Conservation (phyloP, 2,888 invertebrate species). For the Lycaena phlaeas region DNA sequence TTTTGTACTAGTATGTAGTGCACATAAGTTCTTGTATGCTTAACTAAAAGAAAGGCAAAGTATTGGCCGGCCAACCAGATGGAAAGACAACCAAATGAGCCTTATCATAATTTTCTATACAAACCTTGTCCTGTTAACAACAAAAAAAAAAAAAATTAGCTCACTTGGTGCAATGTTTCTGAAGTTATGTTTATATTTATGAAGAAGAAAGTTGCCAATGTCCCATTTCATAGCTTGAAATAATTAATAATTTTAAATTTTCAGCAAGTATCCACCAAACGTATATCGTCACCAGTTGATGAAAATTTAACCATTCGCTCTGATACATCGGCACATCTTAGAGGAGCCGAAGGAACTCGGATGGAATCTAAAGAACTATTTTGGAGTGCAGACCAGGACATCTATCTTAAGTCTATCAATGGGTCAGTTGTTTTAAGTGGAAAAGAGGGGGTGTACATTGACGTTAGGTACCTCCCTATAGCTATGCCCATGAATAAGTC, state of each 20-base stretch:
- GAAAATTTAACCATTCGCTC: slow-evolving; percentile 78
- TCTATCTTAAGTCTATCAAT: slow-evolving; percentile 82
- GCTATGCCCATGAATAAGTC: slow-evolving; percentile 58
- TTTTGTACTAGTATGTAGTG: too few relatives aligned
- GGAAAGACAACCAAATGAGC: too few relatives aligned
- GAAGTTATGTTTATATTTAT: too few relatives aligned
- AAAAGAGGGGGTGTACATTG: slow-evolving; percentile 79
- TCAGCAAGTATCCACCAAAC: slow-evolving; percentile 77
- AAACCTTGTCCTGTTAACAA: too few relatives aligned
- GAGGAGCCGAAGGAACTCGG: slow-evolving; percentile 85
- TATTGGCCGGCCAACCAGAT: too few relatives aligned
- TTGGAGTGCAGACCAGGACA: slow-evolving; percentile 85
- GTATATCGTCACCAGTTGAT: slow-evolving; percentile 82
- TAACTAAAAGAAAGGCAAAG: too few relatives aligned
- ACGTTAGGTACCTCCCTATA: slow-evolving; percentile 80
- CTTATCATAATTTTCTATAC: too few relatives aligned
- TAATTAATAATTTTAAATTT: slow-evolving; percentile 14
- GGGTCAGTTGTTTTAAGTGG: slow-evolving; percentile 81
- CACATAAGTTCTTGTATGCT: too few relatives aligned
- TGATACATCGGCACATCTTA: slow-evolving; percentile 77
- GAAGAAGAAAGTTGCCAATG: too few relatives aligned
- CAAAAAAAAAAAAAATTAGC: too few relatives aligned
- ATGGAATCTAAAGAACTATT: slow-evolving; percentile 81
- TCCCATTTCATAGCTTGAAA: too few relatives aligned
- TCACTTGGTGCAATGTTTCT: too few relatives aligned